Evolutionary conservation across 2,888 invertebrate genomes (phyloP), one percentile per base, ranked within the genome.

Genomic region (Keiferia lycopersicella): DNA sequence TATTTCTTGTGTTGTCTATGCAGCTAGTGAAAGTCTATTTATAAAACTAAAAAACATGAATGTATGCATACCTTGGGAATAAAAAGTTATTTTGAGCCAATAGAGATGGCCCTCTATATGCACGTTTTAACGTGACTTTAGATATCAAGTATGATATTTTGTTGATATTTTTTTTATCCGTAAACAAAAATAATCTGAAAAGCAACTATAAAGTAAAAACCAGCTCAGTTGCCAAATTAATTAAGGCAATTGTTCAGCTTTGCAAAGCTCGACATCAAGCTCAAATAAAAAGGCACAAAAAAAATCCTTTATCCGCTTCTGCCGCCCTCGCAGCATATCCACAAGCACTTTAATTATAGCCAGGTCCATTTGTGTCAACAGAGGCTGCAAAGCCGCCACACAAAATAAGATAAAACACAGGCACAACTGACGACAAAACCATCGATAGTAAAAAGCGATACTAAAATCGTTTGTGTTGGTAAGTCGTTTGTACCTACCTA

Each of bases 331-430:
- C 4, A 45, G 45, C n/a, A 45, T 11, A n/a, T 45, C 45, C 16
- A 45, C 45, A 45, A 45, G 45, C 45, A 45, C 45, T 45, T 45
- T 45, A 45, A 45, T 45, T 45, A 45, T 45, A 16, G n/a, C 6
- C n/a, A 45, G 45, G 16, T n/a, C n/a, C 45, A 45, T 45, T 45
- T 45, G 45, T 45, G 45, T 45, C 45, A 45, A 45, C 45, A 45
- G 45, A 45, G 16, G 16, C 45, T 45, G 45, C 7, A 16, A n/a
- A 45, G 16, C 45, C 16, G n/a, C 45, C 14, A 12, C n/a, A 41
- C 12, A 45, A 45, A 45, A 45, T n/a, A n/a, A 45, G 45, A 45
- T 16, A 45, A 45, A 45, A 45, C n/a, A 16, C 11, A 3, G 1
- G 1, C 41, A 41, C 12, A 14, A 41, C 14, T n/a, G 41, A 14